phyloP scores from a whole-genome alignment of 2,113 vertebrate species.

The Mionectes macconnelli region DNA sequence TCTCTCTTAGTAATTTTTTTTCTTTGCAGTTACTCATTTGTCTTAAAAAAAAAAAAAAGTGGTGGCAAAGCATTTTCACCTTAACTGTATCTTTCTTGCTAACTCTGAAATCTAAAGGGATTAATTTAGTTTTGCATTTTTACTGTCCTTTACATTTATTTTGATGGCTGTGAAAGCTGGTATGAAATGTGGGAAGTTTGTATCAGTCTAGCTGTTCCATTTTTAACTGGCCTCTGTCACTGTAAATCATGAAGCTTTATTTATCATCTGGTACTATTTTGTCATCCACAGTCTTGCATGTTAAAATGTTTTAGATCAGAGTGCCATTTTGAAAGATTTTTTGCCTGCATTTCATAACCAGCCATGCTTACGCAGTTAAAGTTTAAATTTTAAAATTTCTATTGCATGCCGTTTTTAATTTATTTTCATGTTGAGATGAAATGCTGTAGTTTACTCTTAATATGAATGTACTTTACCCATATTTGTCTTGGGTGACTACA shows the following conservation, averaged over 20 bases:
- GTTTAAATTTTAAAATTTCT: conserved; percentile 76
- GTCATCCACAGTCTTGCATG: conserved; percentile 83
- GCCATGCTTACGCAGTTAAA: conserved; percentile 79
- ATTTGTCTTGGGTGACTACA: conserved; percentile 93
- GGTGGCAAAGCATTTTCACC: conserved; percentile 58
- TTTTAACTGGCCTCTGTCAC: conserved; percentile 78
- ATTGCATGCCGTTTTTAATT: conserved; percentile 82
- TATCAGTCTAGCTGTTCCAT: conserved; percentile 73
- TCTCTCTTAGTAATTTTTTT: conserved; percentile 83
- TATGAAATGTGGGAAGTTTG: conserved; percentile 83
- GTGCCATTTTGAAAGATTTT: conserved; percentile 76
- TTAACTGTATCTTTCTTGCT: conserved; percentile 74
- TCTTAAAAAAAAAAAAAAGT: conserved; percentile 57
- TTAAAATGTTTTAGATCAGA: conserved; percentile 69
- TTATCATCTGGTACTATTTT: conserved; percentile 70
- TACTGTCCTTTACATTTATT: conserved; percentile 78
- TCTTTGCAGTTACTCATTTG: conserved; percentile 85
- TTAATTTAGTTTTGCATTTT: conserved; percentile 77
- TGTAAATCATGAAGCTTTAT: conserved; percentile 70
- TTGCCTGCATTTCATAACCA: conserved; percentile 84
- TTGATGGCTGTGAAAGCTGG: conserved; percentile 82
- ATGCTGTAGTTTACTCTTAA: conserved; percentile 84
- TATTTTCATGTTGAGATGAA: conserved; percentile 76
- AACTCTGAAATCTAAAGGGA: conserved; percentile 74
- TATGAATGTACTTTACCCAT: conserved; percentile 91